These are phyloP conservation scores for Thalassaphorura encarpata DNA, from an alignment of 1,140 invertebrate species.

Conservation along the genomic window DNA sequence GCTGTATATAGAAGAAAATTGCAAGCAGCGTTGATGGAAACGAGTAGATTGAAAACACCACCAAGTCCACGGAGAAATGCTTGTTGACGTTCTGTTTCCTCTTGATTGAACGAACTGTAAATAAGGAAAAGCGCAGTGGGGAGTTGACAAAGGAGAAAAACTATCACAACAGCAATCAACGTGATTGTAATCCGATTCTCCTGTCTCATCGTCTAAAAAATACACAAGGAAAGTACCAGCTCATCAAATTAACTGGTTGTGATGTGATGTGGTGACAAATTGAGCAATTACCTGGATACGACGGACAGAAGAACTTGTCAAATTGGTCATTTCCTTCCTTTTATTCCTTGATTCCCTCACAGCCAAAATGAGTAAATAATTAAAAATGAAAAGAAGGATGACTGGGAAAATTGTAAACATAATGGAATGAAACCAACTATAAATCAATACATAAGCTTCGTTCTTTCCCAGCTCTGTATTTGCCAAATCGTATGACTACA, in stretches of 20 bases:
- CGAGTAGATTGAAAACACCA: slow-evolving; percentile 62
- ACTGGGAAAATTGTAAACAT: slow-evolving; percentile 57
- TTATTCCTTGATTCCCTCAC: slow-evolving; percentile 36
- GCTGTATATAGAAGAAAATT: slow-evolving; percentile 65
- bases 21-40: slow-evolving; percentile 49
- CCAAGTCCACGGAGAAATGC: slow-evolving; percentile 40
- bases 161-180: slow-evolving; percentile 59
- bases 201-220: slow-evolving; percentile 39
- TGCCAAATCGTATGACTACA: slow-evolving; percentile 16
- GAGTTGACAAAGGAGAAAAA: slow-evolving; percentile 62
- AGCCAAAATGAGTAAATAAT: slow-evolving; percentile 55
- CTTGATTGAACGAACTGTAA: slow-evolving; percentile 40
- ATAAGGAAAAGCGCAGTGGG: slow-evolving; percentile 52
- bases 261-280: not conserved
- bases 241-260: not conserved
- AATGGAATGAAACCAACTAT: slow-evolving; percentile 54
- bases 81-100: slow-evolving; percentile 31
- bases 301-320: not conserved
- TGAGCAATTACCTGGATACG: not conserved
- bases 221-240: not conserved
- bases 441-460: slow-evolving; percentile 48
- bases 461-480: slow-evolving; percentile 41
- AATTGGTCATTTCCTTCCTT: slow-evolving; percentile 1
- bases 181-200: slow-evolving; percentile 64
- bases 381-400: slow-evolving; percentile 56